Conservation (phyloP, 2,888 invertebrate species). For the Microctonus brassicae region DNA sequence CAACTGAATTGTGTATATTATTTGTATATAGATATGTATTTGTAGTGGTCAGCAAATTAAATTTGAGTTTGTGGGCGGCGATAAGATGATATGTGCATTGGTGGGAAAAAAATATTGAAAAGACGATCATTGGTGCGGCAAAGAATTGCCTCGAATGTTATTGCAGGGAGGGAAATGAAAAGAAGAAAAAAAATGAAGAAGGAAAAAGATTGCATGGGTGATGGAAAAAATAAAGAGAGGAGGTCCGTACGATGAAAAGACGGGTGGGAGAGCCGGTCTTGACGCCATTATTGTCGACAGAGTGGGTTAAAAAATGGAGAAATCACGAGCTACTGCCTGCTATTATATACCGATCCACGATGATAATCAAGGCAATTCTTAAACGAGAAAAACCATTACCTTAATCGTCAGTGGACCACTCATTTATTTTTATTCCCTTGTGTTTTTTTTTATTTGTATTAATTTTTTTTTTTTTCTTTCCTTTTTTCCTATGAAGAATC, state of each 20-base stretch:
- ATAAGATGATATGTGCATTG: conserved; percentile 27
- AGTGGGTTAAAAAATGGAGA: conserved; percentile 8
- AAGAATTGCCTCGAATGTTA: neutral
- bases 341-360: conserved; percentile 6
- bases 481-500: conserved; percentile 24
- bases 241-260: neutral
- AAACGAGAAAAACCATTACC: conserved; percentile 6
- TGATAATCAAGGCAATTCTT: conserved; percentile 6
- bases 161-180: neutral
- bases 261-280: conserved; percentile 16
- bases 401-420: conserved; percentile 17
- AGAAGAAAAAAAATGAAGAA: neutral
- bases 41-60: conserved; percentile 53
- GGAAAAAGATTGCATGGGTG: neutral
- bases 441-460: neutral
- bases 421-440: conserved; percentile 6
- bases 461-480: neutral
- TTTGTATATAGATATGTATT: neutral
- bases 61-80: conserved; percentile 59
- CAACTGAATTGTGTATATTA: conserved; percentile 52
- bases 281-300: conserved; percentile 18
- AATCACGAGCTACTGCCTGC: neutral
- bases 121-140: neutral
- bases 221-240: conserved; percentile 4
- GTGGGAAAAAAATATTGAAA: conserved; percentile 22